Evolutionary conservation across 2,888 invertebrate genomes (phyloP), one percentile per base, ranked within the genome.

Genomic region (Drosophila prostipennis): DNA sequence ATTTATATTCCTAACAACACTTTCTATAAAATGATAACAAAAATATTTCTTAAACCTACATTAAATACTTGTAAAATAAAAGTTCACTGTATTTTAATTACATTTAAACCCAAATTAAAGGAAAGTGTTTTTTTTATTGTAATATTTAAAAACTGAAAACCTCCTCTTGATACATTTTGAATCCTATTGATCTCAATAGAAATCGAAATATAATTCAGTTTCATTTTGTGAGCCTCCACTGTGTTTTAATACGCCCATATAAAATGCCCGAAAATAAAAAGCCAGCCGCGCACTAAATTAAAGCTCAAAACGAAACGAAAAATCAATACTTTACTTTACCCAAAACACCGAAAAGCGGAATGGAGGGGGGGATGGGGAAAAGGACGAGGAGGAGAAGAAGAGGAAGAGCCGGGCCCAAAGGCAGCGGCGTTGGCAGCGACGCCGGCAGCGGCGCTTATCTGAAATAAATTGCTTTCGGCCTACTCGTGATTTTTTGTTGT

Each of bases 381-480:
- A 39, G 26, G 39, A 42, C 10, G 10, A 39, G n/a, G 14, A 37
- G 11, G 8, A 53, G 40, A n/a, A 53, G 40, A n/a, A 37, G 23
- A 52, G 49, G n/a, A 37, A 16, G 40, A 48, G 61, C 37, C 29
- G 40, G 42, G 49, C 14, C 55, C 37, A 52, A 16, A 13, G 32
- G 52, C 58, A 52, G 43, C 58, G 32, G 19, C 59, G 45, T 23
- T 32, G 49, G 43, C 67, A 42, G 51, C 63, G 51, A 59, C 53
- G 53, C 63, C 57, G 57, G 32, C 40, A 29, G 46, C 58, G 42
- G 71, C 56, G 70, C 69, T 76, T 76, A 76, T 76, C 76, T 76
- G 65, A 77, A 79, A 85, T 85, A 82, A 87, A 85, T 87, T 87
- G 85, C 80, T 87, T 84, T 87, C 87, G 82, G 87, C 84, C 84